These are phyloP conservation scores for Latheticus oryzae DNA, from an alignment of 2,888 invertebrate species.

Conservation along the genomic window DNA sequence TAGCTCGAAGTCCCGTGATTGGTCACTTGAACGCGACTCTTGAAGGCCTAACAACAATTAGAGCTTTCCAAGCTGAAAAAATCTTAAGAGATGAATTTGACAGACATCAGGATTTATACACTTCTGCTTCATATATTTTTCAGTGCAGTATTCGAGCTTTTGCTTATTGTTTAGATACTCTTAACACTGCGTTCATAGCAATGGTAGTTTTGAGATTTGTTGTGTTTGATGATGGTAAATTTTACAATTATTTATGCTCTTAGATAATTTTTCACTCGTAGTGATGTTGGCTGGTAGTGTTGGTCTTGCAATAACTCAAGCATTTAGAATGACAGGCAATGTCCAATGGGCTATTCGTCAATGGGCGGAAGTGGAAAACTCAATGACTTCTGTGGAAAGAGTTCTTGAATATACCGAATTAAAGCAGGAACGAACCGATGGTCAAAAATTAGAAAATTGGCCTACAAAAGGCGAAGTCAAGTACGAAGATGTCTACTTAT, in stretches of 20 bases:
- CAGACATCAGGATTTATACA: constrained; percentile 55
- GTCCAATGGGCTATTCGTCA: constrained; percentile 77
- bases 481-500: constrained; percentile 74
- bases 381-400: constrained; percentile 91
- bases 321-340: constrained; percentile 72
- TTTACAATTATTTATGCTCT: too few relatives aligned
- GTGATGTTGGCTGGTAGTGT: constrained; percentile 59
- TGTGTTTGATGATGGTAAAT: constrained; percentile 26
- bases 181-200: constrained; percentile 54
- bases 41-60: constrained; percentile 62
- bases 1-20: constrained; percentile 61
- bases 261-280: constrained; percentile 6
- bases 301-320: constrained; percentile 67
- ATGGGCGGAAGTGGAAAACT: constrained; percentile 83
- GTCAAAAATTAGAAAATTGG: constrained; percentile 74
- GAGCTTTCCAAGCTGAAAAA: constrained; percentile 59
- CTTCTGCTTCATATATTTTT: constrained; percentile 58
- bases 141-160: constrained; percentile 63
- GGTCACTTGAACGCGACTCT: constrained; percentile 62
- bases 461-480: constrained; percentile 75
- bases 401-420: constrained; percentile 68
- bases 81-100: constrained; percentile 60
- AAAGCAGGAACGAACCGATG: constrained; percentile 58
- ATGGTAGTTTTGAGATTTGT: constrained; percentile 45
- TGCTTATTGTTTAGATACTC: constrained; percentile 57